These are phyloP conservation scores for Eupelmus urozonus DNA, from an alignment of 2,888 invertebrate species.

Conservation along the genomic window DNA sequence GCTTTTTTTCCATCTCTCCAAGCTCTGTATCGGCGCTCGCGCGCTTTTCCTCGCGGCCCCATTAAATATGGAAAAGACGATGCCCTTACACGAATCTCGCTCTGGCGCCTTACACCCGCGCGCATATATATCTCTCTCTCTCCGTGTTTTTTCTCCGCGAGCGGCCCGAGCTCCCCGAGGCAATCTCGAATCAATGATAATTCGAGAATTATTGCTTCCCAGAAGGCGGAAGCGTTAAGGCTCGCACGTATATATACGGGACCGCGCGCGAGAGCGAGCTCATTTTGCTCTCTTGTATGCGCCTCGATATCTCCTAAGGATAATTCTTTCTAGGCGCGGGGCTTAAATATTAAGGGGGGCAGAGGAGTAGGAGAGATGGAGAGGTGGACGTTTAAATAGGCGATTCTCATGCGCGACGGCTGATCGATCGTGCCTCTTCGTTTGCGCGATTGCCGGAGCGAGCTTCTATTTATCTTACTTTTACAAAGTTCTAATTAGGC, in stretches of 20 bases:
- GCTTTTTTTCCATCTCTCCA: neutral
- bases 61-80: slow-evolving; percentile 44
- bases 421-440: slow-evolving; percentile 17
- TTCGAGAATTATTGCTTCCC: slow-evolving; percentile 52
- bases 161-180: slow-evolving; percentile 31
- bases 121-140: slow-evolving; percentile 2
- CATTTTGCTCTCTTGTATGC: neutral
- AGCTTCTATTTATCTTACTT: too few relatives aligned
- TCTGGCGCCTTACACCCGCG: slow-evolving; percentile 18
- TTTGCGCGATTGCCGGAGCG: neutral
- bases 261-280: too few relatives aligned
- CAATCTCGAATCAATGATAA: slow-evolving; percentile 57
- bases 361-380: slow-evolving; percentile 37
- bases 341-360: neutral
- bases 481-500: too few relatives aligned
- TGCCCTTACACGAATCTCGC: slow-evolving; percentile 45
- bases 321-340: slow-evolving; percentile 9
- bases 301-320: slow-evolving; percentile 7
- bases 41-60: slow-evolving; percentile 32
- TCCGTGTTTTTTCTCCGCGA: slow-evolving; percentile 10
- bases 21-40: neutral
- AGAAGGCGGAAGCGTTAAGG: neutral
- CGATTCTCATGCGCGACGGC: slow-evolving; percentile 46
- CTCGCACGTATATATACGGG: neutral
- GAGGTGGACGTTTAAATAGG: slow-evolving; percentile 37